Base-by-base conservation (phyloP, 1,140 invertebrate species). In the Magallana gigas region DNA sequence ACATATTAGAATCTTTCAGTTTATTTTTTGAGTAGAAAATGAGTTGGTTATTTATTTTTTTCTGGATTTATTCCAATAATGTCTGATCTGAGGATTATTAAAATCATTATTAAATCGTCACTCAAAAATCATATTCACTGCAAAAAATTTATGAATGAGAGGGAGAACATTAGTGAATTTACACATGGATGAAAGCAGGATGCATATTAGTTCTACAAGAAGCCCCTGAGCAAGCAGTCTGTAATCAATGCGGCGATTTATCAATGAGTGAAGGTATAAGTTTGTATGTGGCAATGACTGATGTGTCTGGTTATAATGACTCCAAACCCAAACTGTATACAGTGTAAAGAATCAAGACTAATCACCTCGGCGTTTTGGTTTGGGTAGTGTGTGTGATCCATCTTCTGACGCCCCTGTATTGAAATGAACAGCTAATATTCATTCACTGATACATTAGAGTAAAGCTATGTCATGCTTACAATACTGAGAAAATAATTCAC, bases 351-450 rank as follows among this genome's bases (percentile, higher is more conserved):
- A 29, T 76, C 71, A 80, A 80, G 71, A 57, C 85, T 62, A 48
- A 82, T 87, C 85, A 87, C 85, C 85, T 87, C 81, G 82, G 23
- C 59, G 57, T 83, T 87, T 87, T 29, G 85, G 59, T 82, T 82
- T 87, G 58, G 85, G 85, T 23, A 87, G 81, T 58, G 85, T 87
- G 58, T 84, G 83, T 60, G 83, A 58, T 58, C 83, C 83, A 16
- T 84, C 83, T 36, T 84, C 83, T 12, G 83, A 83, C 16, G n/a
- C n/a, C 57, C 57, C 57, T 83, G n/a, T 57, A 83, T 57, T 58
- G 16, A 83, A 83, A 83, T 56, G 14, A 83, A 83, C 48, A 57
- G 81, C 81, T 83, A 57, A 58, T 58, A 83, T 83, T 83, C 57
- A 57, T 83, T 83, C 57, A n/a, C 81, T 18, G 48, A 57, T 12